These are phyloP conservation scores for Epistrophe grossulariae DNA, from an alignment of 2,888 invertebrate species.

Conservation along the genomic window DNA sequence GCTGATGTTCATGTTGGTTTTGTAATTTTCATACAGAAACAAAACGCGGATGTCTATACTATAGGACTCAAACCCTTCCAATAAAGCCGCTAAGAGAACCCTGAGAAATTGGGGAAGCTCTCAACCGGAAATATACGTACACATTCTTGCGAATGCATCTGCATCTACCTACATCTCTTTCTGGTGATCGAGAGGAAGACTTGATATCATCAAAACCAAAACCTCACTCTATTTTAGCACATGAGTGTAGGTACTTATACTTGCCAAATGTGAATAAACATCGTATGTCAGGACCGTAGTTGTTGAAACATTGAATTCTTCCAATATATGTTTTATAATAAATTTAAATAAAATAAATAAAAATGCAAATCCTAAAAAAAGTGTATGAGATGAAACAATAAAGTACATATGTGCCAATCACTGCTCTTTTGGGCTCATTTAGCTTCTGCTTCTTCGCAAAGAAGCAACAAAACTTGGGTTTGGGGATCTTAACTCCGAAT, in stretches of 20 bases:
- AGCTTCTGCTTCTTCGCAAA: too few relatives aligned
- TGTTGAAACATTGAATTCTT: too few relatives aligned
- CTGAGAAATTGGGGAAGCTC: constrained; percentile 34
- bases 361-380: too few relatives aligned
- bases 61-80: constrained; percentile 1
- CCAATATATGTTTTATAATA: too few relatives aligned
- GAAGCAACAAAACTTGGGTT: too few relatives aligned
- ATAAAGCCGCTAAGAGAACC: constrained; percentile 33
- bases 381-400: too few relatives aligned
- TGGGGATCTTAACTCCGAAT: too few relatives aligned
- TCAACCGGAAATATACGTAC: constrained; percentile 23
- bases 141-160: constrained; percentile 51
- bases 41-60: constrained; percentile 19
- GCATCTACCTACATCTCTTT: not conserved
- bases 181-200: not conserved
- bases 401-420: too few relatives aligned
- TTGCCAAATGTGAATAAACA: not conserved
- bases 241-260: not conserved
- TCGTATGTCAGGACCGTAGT: constrained; percentile 1
- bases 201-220: not conserved
- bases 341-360: too few relatives aligned
- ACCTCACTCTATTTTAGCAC: not conserved
- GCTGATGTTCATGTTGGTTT: constrained; percentile 14
- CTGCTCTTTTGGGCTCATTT: too few relatives aligned
- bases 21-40: constrained; percentile 12